Evolutionary conservation across 2,797 vertebrate species (phyloP).

Genomic region (Chiloscyllium punctatum): DNA sequence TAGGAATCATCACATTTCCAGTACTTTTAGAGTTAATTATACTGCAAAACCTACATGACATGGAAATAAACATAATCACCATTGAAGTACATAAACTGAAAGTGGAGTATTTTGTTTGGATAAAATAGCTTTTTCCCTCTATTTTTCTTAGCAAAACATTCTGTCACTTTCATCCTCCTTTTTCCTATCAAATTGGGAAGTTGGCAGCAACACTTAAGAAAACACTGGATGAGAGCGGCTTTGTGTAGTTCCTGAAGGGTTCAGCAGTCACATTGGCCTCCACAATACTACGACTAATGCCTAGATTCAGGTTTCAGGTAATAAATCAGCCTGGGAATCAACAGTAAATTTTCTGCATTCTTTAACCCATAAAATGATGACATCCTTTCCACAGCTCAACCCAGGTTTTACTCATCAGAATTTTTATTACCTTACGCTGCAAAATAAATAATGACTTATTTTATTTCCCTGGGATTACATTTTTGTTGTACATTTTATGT

Average conservation of each 20-base stretch:
- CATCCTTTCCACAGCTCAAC: background rate
- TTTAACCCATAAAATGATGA: background rate
- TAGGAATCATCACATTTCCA: background rate
- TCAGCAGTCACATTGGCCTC: constrained; percentile 16
- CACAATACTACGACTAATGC: background rate
- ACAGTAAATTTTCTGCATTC: background rate
- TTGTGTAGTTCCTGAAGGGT: constrained; percentile 5
- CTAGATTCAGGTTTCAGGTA: background rate
- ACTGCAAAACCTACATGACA: constrained; percentile 14
- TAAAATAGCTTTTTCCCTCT: constrained; percentile 25
- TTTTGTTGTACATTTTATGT: background rate
- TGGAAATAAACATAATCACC: constrained; percentile 28
- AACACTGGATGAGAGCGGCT: constrained; percentile 34
- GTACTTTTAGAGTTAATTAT: constrained; percentile 11
- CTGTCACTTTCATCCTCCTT: constrained; percentile 36
- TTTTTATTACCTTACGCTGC: background rate
- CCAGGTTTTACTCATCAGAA: constrained; percentile 28
- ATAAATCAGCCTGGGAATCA: constrained; percentile 36
- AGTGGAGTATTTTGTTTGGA: constrained; percentile 33
- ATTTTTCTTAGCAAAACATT: constrained; percentile 36
- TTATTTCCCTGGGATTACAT: constrained; percentile 15
- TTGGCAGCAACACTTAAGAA: constrained; percentile 34
- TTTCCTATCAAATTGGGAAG: constrained; percentile 33
- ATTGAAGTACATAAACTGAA: constrained; percentile 27
- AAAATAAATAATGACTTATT: constrained; percentile 28